These are phyloP conservation scores for Mycteria americana DNA, from an alignment of 2,797 vertebrate species.

Conservation along the genomic window DNA sequence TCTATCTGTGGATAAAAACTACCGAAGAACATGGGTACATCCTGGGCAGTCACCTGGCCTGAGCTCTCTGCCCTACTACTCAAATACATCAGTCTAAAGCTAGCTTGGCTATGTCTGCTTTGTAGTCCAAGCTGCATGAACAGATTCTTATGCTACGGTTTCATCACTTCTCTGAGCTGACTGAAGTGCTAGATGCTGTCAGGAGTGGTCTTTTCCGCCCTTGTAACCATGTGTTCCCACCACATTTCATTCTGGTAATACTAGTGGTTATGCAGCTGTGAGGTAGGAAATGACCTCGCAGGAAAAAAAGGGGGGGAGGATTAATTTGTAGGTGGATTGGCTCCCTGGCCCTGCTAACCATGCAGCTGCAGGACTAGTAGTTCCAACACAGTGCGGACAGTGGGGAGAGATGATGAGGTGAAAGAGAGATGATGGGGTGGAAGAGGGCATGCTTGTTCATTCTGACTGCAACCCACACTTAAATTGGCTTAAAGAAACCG, in stretches of 20 bases:
- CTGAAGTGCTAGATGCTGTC: neutral
- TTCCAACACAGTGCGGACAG: neutral
- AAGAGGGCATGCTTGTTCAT: neutral
- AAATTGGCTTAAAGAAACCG: neutral
- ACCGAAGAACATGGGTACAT: neutral
- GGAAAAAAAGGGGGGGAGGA: neutral
- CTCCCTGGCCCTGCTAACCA: neutral
- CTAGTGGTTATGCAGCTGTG: neutral
- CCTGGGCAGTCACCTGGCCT: neutral
- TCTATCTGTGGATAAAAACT: neutral
- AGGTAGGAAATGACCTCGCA: neutral
- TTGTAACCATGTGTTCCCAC: neutral
- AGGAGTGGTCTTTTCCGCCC: neutral
- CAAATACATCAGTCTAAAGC: neutral
- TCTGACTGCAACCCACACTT: neutral
- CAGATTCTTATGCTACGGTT: neutral
- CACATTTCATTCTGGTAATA: fast-evolving
- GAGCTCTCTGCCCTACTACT: neutral
- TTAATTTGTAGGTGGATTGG: neutral
- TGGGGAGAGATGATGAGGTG: neutral
- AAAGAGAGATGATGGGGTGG: neutral
- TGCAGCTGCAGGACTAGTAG: neutral
- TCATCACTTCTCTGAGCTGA: neutral
- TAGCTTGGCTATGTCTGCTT: neutral
- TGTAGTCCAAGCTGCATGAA: neutral